Conservation (phyloP, 2,113 vertebrate species). For the Chionodraco myersi region DNA sequence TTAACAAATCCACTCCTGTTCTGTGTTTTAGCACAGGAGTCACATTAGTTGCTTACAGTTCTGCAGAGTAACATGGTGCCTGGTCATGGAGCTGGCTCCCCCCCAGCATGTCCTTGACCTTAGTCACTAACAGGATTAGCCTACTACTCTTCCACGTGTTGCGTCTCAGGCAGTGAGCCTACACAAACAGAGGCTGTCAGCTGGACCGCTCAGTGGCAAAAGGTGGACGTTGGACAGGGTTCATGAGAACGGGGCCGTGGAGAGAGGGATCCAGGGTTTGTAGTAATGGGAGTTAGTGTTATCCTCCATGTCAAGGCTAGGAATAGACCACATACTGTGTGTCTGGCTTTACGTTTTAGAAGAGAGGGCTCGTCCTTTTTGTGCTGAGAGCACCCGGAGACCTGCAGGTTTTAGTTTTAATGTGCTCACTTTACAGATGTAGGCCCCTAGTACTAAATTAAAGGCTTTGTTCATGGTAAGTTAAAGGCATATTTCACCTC, state of each 20-base stretch:
- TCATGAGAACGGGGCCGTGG: neutral
- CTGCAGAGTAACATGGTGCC: slow-evolving; percentile 34
- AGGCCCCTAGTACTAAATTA: neutral
- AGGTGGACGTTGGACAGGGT: slow-evolving; percentile 6
- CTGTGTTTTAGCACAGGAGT: neutral
- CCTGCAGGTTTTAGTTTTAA: neutral
- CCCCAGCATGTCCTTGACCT: slow-evolving; percentile 79
- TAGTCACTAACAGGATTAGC: slow-evolving; percentile 80
- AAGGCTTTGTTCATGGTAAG: neutral
- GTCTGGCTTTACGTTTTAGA: slow-evolving; percentile 23
- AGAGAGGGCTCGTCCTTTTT: neutral
- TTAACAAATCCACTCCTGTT: neutral
- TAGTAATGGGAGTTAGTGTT: slow-evolving; percentile 49
- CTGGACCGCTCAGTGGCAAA: slow-evolving; percentile 13
- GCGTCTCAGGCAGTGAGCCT: slow-evolving; percentile 62
- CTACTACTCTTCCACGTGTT: slow-evolving; percentile 68
- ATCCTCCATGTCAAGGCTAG: slow-evolving; percentile 26
- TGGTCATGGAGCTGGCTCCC: slow-evolving; percentile 56
- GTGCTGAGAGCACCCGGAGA: neutral
- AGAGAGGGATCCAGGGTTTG: slow-evolving; percentile 21
- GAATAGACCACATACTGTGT: slow-evolving; percentile 39
- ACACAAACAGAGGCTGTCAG: slow-evolving; percentile 27
- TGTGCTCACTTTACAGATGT: neutral
- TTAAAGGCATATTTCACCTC: neutral
- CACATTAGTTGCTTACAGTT: neutral